Percentiles rank a stretch among this genome's conserved stretches.
These are phyloP conservation scores for Drymonia ruficornis DNA, from an alignment of 2,888 invertebrate genomes.

Conservation along the genomic window DNA sequence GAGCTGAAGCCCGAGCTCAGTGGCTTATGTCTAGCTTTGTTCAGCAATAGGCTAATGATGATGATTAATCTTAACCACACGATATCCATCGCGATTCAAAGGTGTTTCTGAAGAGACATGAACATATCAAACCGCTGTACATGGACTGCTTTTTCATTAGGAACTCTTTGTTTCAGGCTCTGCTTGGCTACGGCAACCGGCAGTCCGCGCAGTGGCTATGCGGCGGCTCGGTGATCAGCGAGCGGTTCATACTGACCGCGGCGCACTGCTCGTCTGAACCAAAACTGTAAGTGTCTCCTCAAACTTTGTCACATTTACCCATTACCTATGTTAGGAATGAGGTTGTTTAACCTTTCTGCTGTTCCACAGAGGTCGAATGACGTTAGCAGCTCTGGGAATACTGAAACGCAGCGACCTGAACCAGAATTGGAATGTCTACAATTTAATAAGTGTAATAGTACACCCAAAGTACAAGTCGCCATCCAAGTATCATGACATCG, in stretches of 20 bases:
- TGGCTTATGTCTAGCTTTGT: no score
- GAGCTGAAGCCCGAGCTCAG: no score
- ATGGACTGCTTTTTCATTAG: no score
- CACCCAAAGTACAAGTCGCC: conserved; percentile 51
- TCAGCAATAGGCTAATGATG: no score
- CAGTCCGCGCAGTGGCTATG: conserved; percentile 46
- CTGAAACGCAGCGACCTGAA: conserved; percentile 24
- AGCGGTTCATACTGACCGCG: conserved; percentile 57
- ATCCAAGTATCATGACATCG: conserved; percentile 55
- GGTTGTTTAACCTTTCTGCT: background rate
- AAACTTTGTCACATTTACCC: no score
- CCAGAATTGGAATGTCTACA: conserved; percentile 22
- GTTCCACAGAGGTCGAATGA: conserved; percentile 26
- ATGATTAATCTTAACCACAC: no score
- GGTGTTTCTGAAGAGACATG: no score
- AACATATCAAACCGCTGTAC: no score
- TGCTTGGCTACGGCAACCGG: conserved; percentile 49
- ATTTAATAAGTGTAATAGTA: conserved; percentile 29
- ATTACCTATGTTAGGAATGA: no score
- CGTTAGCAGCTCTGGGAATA: conserved; percentile 29
- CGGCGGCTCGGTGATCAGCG: conserved; percentile 57
- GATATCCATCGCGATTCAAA: no score
- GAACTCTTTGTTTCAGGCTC: conserved; percentile 45
- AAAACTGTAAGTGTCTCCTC: conserved; percentile 33
- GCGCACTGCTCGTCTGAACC: conserved; percentile 51